Conservation (phyloP, 2,888 invertebrate genomes). For the Anorthoa munda region DNA sequence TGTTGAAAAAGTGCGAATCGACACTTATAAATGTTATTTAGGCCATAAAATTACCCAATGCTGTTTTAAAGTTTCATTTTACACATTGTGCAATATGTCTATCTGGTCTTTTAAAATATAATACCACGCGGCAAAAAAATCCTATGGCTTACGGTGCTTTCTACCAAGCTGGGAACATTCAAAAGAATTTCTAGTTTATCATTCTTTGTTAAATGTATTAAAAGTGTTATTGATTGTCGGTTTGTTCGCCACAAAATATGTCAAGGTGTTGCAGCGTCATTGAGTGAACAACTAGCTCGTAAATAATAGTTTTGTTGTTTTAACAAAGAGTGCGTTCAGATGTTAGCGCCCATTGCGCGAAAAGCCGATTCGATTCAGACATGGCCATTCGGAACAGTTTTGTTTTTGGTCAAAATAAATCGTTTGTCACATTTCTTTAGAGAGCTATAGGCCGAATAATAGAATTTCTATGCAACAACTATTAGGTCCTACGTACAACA, state of each 20-base stretch:
- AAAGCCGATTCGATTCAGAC: too few relatives aligned
- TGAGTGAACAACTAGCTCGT: not conserved
- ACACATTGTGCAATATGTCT: not conserved
- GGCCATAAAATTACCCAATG: too few relatives aligned
- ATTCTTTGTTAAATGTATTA: not conserved
- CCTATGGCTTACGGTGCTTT: not conserved
- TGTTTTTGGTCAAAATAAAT: too few relatives aligned
- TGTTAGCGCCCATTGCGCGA: too few relatives aligned
- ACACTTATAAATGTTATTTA: too few relatives aligned
- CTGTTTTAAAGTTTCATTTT: not conserved
- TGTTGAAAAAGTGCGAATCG: too few relatives aligned
- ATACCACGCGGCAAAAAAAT: not conserved
- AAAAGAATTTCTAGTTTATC: not conserved
- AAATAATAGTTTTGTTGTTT: not conserved
- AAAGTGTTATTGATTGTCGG: not conserved
- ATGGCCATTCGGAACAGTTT: too few relatives aligned
- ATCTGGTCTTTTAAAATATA: not conserved
- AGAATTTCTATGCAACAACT: too few relatives aligned
- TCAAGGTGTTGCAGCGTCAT: not conserved
- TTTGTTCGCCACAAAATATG: constrained; percentile 3
- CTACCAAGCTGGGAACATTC: not conserved
- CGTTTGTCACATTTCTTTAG: too few relatives aligned
- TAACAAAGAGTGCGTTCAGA: not conserved
- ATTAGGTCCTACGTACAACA: too few relatives aligned
- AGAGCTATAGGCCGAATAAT: too few relatives aligned